Evolutionary conservation across 2,797 vertebrate species (phyloP).

Genomic region (Onychomys leucogaster): DNA sequence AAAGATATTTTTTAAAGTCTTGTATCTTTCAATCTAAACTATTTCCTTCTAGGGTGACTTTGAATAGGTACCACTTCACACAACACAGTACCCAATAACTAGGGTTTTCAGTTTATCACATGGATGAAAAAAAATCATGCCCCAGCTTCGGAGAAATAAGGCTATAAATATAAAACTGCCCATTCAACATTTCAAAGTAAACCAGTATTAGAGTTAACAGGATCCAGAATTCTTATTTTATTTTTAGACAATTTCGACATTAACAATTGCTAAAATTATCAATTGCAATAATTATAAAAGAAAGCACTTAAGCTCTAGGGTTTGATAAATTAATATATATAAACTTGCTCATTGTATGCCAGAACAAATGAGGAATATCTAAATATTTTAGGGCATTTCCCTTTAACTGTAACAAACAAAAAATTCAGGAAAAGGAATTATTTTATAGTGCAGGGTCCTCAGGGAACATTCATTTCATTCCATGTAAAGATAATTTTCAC

Average conservation of each 20-base stretch:
- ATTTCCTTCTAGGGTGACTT: slow-evolving; percentile 20
- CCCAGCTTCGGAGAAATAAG: slow-evolving; percentile 31
- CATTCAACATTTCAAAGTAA: slow-evolving; percentile 42
- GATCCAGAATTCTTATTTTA: slow-evolving; percentile 27
- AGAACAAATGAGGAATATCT: slow-evolving; percentile 46
- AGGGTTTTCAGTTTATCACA: slow-evolving; percentile 14
- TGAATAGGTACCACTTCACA: slow-evolving; percentile 51
- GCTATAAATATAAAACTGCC: slow-evolving; percentile 31
- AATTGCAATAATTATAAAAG: slow-evolving; percentile 55
- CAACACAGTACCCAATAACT: neutral
- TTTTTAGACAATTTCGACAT: slow-evolving; percentile 50
- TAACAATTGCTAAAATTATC: slow-evolving; percentile 58
- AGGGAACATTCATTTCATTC: slow-evolving; percentile 64
- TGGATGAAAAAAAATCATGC: slow-evolving; percentile 40
- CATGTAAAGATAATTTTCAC: slow-evolving; percentile 58
- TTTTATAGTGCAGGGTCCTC: slow-evolving; percentile 51
- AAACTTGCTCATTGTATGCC: slow-evolving; percentile 37
- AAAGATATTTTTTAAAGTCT: neutral
- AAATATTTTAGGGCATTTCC: slow-evolving; percentile 65
- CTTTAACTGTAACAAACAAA: slow-evolving; percentile 64
- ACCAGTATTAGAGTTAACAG: neutral
- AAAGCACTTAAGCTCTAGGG: slow-evolving; percentile 46
- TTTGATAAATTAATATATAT: slow-evolving; percentile 39
- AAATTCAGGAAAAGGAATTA: slow-evolving; percentile 59
- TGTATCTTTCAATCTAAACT: slow-evolving; percentile 14